These are phyloP conservation scores for Liopterus haemorrhoidalis DNA, from an alignment of 2,888 invertebrate genomes.

Conservation along the genomic window DNA sequence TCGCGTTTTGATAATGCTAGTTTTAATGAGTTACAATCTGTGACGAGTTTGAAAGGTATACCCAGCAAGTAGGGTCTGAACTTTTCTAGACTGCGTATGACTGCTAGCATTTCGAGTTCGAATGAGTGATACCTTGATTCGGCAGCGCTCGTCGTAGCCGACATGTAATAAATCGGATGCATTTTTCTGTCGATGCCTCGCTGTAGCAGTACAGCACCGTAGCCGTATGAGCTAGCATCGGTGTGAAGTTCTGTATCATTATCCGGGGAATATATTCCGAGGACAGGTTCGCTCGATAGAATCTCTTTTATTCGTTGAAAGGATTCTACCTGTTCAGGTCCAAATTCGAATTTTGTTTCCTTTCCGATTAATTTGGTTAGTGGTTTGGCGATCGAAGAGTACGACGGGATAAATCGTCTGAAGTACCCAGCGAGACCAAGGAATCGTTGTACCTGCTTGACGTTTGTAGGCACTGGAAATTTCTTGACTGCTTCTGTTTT, in stretches of 20 bases:
- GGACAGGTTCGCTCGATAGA: not conserved
- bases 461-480: no score
- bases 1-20: not conserved
- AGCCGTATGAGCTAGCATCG: constrained; percentile 1
- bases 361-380: not conserved
- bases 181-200: not conserved
- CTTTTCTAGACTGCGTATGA: not conserved
- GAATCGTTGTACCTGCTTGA: constrained; percentile 1
- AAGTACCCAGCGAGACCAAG: constrained; percentile 4
- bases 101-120: not conserved
- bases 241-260: constrained; percentile 3
- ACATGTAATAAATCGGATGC: not conserved
- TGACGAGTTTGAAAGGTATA: constrained; percentile 5
- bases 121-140: not conserved
- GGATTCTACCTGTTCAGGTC: not conserved
- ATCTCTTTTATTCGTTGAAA: not conserved
- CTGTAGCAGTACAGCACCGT: constrained; percentile 1
- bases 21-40: constrained; percentile 1
- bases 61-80: not conserved
- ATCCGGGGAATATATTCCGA: not conserved
- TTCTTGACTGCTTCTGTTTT: no score
- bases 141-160: not conserved
- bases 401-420: not conserved
- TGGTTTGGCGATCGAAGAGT: not conserved
- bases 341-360: not conserved